phyloP scores from a whole-genome alignment of 92 coral and sea anemone genomes.

The Parazoanthus atlanticus region DNA sequence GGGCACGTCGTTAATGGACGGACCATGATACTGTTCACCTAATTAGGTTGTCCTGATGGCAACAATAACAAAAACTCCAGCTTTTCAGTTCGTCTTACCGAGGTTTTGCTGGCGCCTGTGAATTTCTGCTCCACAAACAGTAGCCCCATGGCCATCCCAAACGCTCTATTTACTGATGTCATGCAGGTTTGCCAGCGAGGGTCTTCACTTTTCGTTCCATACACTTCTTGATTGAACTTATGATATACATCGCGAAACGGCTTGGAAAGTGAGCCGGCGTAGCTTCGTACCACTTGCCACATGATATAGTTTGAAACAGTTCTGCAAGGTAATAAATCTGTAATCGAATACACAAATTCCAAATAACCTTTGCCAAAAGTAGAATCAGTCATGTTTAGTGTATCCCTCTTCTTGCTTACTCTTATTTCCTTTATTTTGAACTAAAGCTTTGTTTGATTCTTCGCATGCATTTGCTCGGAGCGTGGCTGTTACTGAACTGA shows the following conservation, averaged over 20 bases:
- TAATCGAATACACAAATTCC: no score
- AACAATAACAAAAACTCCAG: neutral
- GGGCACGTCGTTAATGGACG: no score
- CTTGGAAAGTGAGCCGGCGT: slow-evolving; percentile 57
- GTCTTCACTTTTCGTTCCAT: slow-evolving; percentile 75
- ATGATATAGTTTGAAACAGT: slow-evolving; percentile 89
- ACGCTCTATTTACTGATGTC: slow-evolving; percentile 63
- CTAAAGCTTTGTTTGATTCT: no score
- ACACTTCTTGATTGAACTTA: slow-evolving; percentile 51
- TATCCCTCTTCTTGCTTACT: no score
- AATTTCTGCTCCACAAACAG: slow-evolving; percentile 79
- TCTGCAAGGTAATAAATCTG: slow-evolving; percentile 34
- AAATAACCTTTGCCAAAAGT: no score
- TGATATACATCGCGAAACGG: slow-evolving; percentile 60
- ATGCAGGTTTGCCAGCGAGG: slow-evolving; percentile 93
- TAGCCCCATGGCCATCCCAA: slow-evolving; percentile 93
- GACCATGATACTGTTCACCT: no score
- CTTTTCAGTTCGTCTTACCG: slow-evolving; percentile 61
- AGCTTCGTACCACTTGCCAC: slow-evolving; percentile 83
- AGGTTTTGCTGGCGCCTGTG: slow-evolving; percentile 72
- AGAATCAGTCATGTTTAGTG: no score
- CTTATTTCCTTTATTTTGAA: no score
- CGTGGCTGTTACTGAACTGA: no score
- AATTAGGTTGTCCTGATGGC: no score
- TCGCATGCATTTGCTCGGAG: no score